Conservation (phyloP, 2,113 vertebrate species). For the Chlamydotis undulata region DNA sequence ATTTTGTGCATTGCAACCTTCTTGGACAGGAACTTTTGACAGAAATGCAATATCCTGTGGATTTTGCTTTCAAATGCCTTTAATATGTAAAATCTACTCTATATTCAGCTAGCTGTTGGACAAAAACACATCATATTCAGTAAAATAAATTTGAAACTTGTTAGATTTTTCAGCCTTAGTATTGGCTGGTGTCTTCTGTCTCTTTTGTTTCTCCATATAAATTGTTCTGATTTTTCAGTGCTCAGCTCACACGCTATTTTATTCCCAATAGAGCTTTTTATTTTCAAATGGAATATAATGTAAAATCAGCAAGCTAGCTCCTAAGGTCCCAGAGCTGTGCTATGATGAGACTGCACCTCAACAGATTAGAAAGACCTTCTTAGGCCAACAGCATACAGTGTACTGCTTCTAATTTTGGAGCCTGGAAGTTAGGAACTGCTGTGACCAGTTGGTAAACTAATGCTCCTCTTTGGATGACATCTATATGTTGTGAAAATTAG, state of each 20-base stretch:
- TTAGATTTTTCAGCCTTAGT: neutral
- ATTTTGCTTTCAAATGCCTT: neutral
- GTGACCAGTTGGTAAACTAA: neutral
- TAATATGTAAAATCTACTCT: neutral
- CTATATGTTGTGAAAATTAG: neutral
- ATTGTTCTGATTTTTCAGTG: neutral
- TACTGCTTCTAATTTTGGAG: neutral
- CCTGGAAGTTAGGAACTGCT: neutral
- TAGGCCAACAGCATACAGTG: neutral
- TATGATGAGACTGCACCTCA: neutral
- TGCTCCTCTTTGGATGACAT: neutral
- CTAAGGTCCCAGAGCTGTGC: neutral
- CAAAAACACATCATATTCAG: neutral
- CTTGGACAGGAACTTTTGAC: neutral
- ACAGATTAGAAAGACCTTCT: neutral
- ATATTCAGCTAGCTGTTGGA: neutral
- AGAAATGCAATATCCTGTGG: neutral
- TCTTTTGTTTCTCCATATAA: neutral
- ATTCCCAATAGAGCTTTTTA: neutral
- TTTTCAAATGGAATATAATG: neutral
- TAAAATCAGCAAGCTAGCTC: neutral
- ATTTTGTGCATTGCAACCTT: neutral
- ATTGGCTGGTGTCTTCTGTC: neutral
- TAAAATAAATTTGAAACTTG: neutral
- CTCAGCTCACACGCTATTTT: neutral